A percentile compares a stretch with the other conserved stretches of the same genome.
phyloP scores from a whole-genome alignment of 2,113 vertebrate genomes.

The Crotalus tigris region DNA sequence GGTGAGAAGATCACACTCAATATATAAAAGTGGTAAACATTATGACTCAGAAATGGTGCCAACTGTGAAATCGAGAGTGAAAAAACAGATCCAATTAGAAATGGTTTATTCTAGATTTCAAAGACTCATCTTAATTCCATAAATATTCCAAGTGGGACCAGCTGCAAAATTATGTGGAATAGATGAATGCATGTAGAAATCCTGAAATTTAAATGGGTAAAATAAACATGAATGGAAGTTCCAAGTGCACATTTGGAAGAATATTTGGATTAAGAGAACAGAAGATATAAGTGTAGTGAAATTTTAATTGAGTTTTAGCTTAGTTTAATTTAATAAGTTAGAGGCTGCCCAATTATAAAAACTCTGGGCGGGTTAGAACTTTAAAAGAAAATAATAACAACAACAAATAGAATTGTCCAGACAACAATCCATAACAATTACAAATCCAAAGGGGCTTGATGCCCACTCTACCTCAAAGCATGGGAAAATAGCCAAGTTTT shows the following conservation, averaged over 20 bases:
- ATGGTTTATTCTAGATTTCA: neutral
- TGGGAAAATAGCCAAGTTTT: too few species aligned
- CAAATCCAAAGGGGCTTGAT: too few species aligned
- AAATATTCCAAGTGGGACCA: neutral
- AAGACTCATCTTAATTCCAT: neutral
- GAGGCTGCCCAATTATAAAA: too few species aligned
- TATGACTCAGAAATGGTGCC: neutral
- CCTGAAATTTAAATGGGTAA: neutral
- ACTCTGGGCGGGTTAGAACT: too few species aligned
- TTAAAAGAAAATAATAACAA: too few species aligned
- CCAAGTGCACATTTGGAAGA: neutral
- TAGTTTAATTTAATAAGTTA: too few species aligned
- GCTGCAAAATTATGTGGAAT: neutral
- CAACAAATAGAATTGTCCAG: too few species aligned
- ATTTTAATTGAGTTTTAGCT: too few species aligned
- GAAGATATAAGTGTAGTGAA: neutral
- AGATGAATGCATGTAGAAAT: neutral
- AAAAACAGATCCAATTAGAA: neutral
- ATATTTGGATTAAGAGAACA: neutral
- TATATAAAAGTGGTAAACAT: neutral
- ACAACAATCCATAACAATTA: too few species aligned
- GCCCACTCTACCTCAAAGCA: too few species aligned
- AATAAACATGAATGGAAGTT: neutral
- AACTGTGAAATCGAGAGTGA: neutral
- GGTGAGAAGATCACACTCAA: neutral